Conservation (phyloP, 1,140 invertebrate species). For the Tetragnatha versicolor region DNA sequence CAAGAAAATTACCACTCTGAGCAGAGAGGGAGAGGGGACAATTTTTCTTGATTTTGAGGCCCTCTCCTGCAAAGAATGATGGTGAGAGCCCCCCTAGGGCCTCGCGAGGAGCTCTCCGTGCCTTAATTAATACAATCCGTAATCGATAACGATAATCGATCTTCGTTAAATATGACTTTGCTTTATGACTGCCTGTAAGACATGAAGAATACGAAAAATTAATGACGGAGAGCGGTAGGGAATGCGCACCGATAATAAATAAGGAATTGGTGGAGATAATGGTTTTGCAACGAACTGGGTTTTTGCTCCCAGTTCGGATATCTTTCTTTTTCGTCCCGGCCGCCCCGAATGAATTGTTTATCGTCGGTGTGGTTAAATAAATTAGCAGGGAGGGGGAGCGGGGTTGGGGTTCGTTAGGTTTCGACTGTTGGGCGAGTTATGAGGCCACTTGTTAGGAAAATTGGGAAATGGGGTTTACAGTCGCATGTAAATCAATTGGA, state of each 20-base stretch:
- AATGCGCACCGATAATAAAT: slow-evolving; percentile 40
- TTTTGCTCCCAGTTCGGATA: not conserved
- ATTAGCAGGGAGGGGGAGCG: slow-evolving; percentile 18
- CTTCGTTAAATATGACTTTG: slow-evolving; percentile 53
- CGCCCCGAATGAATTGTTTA: slow-evolving; percentile 22
- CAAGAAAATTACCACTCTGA: slow-evolving; percentile 41
- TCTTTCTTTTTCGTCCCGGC: not conserved
- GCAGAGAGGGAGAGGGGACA: slow-evolving; percentile 20
- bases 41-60: slow-evolving; percentile 37
- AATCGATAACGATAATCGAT: slow-evolving; percentile 49
- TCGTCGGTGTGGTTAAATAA: slow-evolving; percentile 29
- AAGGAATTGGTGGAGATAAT: slow-evolving; percentile 29
- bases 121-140: slow-evolving; percentile 53
- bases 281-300: not conserved
- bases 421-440: too few relatives aligned
- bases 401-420: too few relatives aligned
- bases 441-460: too few relatives aligned
- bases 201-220: slow-evolving; percentile 50
- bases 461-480: too few relatives aligned
- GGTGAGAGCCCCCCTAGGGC: slow-evolving; percentile 6
- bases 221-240: slow-evolving; percentile 38
- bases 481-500: too few relatives aligned
- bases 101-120: not conserved
- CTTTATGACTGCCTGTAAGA: slow-evolving; percentile 51
- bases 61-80: slow-evolving; percentile 34